Evolutionary conservation across 2,797 vertebrate species (phyloP).

Genomic region (Hyperoplus lanceolatus): DNA sequence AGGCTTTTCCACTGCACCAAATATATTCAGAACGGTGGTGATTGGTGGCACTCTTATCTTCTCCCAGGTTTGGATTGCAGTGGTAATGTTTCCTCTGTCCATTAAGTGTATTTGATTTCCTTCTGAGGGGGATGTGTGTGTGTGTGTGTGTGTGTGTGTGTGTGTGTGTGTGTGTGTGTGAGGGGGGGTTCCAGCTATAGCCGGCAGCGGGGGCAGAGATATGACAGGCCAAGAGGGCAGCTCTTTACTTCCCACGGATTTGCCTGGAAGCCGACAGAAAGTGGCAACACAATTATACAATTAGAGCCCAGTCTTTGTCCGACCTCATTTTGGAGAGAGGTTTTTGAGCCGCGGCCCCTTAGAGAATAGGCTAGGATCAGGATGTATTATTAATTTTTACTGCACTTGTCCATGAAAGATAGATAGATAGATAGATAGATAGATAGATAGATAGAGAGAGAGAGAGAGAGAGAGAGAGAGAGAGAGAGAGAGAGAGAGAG

Average conservation of each 20-base stretch:
- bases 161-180: too few species aligned
- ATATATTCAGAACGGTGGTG: slow-evolving; percentile 67
- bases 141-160: too few species aligned
- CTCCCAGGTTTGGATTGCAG: slow-evolving; percentile 79
- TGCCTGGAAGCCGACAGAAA: slow-evolving; percentile 67
- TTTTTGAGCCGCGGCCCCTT: slow-evolving; percentile 67
- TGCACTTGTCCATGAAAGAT: slow-evolving; percentile 63
- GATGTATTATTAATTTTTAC: slow-evolving; percentile 76
- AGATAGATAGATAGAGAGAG: slow-evolving; percentile 73
- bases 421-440: neutral
- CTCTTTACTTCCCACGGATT: slow-evolving; percentile 71
- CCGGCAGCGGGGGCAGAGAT: slow-evolving; percentile 59
- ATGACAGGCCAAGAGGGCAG: slow-evolving; percentile 77
- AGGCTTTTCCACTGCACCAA: slow-evolving; percentile 56
- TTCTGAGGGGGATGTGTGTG: slow-evolving; percentile 45
- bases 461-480: too few species aligned
- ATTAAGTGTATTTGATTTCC: slow-evolving; percentile 86
- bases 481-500: slow-evolving; percentile 58
- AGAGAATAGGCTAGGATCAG: slow-evolving; percentile 42
- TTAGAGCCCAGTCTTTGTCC: slow-evolving; percentile 80
- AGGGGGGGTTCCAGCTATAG: neutral
- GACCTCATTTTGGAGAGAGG: slow-evolving; percentile 83
- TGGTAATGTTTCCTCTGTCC: slow-evolving; percentile 79
- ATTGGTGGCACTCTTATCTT: slow-evolving; percentile 79
- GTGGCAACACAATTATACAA: slow-evolving; percentile 78